A percentile compares a stretch with the other conserved stretches of the same genome.
Evolutionary conservation across 2,113 vertebrate genomes (phyloP).

Genomic region (Mus pahari): DNA sequence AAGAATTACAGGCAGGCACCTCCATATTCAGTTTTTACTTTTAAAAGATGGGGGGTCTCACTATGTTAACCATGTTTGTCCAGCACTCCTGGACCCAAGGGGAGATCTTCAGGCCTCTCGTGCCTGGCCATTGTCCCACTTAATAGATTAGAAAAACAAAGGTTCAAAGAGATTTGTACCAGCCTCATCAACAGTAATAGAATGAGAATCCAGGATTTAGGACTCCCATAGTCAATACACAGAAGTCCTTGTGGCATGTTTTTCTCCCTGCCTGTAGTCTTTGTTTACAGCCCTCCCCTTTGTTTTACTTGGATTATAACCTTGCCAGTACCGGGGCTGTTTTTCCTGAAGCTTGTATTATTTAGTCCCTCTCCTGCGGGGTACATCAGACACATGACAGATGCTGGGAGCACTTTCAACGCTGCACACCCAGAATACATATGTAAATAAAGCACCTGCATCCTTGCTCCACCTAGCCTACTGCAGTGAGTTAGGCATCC

Average conservation of each 20-base stretch:
- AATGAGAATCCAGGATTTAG: background rate
- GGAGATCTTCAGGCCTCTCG: background rate
- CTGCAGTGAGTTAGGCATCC: accelerated
- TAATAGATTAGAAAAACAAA: slow-evolving; percentile 40
- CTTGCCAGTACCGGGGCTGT: background rate
- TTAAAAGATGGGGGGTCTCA: background rate
- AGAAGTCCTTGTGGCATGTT: background rate
- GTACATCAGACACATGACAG: background rate
- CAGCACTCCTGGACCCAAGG: background rate
- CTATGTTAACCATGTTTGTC: background rate
- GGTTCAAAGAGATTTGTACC: background rate
- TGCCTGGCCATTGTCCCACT: background rate
- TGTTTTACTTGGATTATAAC: slow-evolving; percentile 18
- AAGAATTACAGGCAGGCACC: background rate
- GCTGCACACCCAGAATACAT: background rate
- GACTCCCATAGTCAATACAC: background rate
- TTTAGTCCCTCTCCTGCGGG: background rate
- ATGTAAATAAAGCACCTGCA: background rate
- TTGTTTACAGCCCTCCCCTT: slow-evolving; percentile 18
- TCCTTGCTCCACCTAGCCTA: background rate
- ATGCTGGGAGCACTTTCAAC: too few species aligned
- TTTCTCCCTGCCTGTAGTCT: background rate
- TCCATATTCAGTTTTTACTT: background rate
- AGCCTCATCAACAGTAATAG: background rate
- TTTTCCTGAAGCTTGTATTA: background rate